phyloP scores from a whole-genome alignment of 2,797 vertebrate species.

The Sarcophilus harrisii region DNA sequence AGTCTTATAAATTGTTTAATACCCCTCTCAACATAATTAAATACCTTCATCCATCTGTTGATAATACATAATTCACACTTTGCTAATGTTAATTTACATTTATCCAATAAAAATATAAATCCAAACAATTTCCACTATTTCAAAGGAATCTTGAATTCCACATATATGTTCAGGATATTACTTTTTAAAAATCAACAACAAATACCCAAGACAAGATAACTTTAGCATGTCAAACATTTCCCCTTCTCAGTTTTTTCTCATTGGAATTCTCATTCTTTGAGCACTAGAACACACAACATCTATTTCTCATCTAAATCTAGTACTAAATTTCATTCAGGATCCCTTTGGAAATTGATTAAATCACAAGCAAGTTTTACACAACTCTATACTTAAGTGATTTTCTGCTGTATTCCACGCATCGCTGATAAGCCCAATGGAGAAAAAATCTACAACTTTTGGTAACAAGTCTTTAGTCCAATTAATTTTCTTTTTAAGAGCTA shows the following conservation, averaged over 20 bases:
- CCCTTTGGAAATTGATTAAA: conserved; percentile 53
- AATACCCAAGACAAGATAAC: conserved; percentile 30
- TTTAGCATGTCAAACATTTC: background rate
- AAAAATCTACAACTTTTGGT: conserved; percentile 12
- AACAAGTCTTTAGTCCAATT: conserved; percentile 29
- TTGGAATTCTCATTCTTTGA: background rate
- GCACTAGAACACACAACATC: background rate
- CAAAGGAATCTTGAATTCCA: conserved; percentile 14
- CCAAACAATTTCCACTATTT: conserved; percentile 19
- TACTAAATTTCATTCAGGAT: conserved; percentile 56
- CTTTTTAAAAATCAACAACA: background rate
- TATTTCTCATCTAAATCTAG: conserved; percentile 27
- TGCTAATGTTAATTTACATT: conserved; percentile 1
- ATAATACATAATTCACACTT: conserved; percentile 48
- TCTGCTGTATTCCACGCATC: conserved; percentile 12
- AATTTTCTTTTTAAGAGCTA: conserved; percentile 47
- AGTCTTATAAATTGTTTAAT: conserved; percentile 21
- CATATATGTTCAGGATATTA: conserved; percentile 49
- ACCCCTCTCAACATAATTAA: conserved; percentile 14
- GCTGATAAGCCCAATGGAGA: conserved; percentile 27
- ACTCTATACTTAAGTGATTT: conserved; percentile 37
- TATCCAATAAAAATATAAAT: conserved; percentile 41
- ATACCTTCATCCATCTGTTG: conserved; percentile 7
- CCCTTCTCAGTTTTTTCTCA: background rate
- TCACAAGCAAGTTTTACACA: conserved; percentile 40